Percentiles rank a stretch among this genome's conserved stretches.
These are phyloP conservation scores for Pygathrix nemaeus DNA, from an alignment of 2,113 vertebrate genomes.

Conservation along the genomic window DNA sequence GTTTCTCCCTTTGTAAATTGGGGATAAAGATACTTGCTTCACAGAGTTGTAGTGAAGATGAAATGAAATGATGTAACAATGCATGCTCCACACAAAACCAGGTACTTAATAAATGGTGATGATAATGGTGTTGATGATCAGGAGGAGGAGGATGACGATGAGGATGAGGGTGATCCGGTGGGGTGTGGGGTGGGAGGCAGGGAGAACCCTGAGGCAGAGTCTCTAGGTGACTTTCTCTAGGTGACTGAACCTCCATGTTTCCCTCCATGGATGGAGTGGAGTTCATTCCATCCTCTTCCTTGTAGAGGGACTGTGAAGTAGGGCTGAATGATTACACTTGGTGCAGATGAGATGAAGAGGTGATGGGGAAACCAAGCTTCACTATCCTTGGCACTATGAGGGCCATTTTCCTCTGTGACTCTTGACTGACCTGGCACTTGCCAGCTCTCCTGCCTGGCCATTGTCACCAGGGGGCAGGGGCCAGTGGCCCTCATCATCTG, in stretches of 20 bases:
- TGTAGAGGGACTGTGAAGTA: not conserved
- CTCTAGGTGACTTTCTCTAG: not conserved
- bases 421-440: not conserved
- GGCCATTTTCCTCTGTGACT: not conserved
- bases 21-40: not conserved
- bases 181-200: not conserved
- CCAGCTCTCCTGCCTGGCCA: not conserved
- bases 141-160: not conserved
- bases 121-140: not conserved
- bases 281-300: not conserved
- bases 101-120: not conserved
- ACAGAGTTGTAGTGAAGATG: not conserved
- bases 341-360: not conserved
- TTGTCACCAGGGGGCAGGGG: not conserved
- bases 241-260: not conserved
- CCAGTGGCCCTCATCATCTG: not conserved
- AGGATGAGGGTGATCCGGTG: not conserved
- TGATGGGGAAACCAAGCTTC: not conserved
- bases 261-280: not conserved
- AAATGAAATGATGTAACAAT: not conserved
- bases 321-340: rapidly evolving
- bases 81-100: not conserved
- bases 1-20: not conserved
- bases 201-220: not conserved
- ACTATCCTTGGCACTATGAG: not conserved